A percentile compares a stretch with the other conserved stretches of the same genome.
These are phyloP conservation scores for Coremacera marginata DNA, from an alignment of 2,888 invertebrate species.

Conservation along the genomic window DNA sequence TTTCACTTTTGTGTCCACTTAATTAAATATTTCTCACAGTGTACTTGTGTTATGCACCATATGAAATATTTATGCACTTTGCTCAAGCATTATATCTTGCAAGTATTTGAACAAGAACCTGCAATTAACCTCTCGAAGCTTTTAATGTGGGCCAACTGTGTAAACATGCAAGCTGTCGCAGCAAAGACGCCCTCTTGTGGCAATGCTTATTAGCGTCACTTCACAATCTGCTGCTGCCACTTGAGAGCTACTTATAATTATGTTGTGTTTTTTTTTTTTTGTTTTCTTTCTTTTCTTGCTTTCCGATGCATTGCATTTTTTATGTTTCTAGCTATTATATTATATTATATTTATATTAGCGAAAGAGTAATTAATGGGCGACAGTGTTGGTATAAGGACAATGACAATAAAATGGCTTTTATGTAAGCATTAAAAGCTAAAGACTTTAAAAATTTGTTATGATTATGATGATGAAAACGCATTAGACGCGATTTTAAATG, in stretches of 20 bases:
- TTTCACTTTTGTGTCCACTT: no score
- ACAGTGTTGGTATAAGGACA: no score
- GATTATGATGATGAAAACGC: neutral
- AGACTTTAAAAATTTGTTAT: neutral
- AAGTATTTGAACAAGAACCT: conserved; percentile 17
- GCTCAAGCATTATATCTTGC: conserved; percentile 18
- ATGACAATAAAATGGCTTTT: no score
- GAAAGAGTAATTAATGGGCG: no score
- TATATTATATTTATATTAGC: no score
- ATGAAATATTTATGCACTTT: neutral
- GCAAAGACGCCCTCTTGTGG: conserved; percentile 14
- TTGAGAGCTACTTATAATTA: neutral
- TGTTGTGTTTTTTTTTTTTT: neutral
- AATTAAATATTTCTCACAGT: neutral
- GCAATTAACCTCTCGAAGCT: conserved; percentile 23
- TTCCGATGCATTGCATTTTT: neutral
- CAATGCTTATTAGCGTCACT: neutral
- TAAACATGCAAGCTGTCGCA: neutral
- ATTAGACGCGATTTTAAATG: neutral
- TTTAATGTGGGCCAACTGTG: conserved; percentile 8
- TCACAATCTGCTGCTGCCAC: neutral
- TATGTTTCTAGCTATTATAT: no score
- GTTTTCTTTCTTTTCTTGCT: neutral
- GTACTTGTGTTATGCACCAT: neutral
- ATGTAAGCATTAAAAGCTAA: no score